Percentiles rank a stretch among this genome's conserved stretches.
These are phyloP conservation scores for Eumaeus atala DNA, from an alignment of 1,140 invertebrate species.

Conservation along the genomic window DNA sequence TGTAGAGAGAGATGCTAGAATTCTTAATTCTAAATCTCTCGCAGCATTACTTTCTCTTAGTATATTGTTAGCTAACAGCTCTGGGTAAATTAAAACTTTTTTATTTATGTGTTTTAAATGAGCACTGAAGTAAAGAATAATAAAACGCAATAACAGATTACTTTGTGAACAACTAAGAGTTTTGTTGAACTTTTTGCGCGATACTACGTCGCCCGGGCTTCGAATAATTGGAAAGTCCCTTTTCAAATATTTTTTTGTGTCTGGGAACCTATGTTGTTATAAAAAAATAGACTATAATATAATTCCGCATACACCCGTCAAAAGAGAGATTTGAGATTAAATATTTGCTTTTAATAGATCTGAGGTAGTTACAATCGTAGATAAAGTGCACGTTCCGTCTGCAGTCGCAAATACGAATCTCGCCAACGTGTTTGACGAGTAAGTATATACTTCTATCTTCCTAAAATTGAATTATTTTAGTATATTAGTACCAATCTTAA, in stretches of 20 bases:
- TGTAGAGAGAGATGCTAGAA: neutral
- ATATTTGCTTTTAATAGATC: no score
- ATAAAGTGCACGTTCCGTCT: no score
- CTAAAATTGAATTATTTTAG: no score
- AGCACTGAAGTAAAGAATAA: slow-evolving; percentile 23
- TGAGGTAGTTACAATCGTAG: no score
- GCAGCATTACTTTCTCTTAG: neutral
- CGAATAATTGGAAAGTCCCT: slow-evolving; percentile 22
- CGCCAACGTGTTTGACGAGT: no score
- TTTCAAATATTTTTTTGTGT: slow-evolving; percentile 19
- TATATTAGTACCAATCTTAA: no score
- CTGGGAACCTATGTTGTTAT: slow-evolving; percentile 3
- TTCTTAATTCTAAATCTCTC: slow-evolving; percentile 9
- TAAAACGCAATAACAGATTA: slow-evolving; percentile 24
- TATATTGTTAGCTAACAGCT: slow-evolving; percentile 14
- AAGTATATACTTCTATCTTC: no score
- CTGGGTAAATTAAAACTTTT: slow-evolving; percentile 23
- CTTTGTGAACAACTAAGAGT: slow-evolving; percentile 21
- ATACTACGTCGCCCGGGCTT: slow-evolving; percentile 10
- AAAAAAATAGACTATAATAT: no score
- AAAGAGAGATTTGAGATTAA: no score
- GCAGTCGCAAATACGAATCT: no score
- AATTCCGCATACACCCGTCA: no score
- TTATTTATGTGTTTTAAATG: slow-evolving; percentile 25
- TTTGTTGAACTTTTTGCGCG: slow-evolving; percentile 20